Conservation (phyloP, 1,140 invertebrate species). For the Drosophila equinoxialis region DNA sequence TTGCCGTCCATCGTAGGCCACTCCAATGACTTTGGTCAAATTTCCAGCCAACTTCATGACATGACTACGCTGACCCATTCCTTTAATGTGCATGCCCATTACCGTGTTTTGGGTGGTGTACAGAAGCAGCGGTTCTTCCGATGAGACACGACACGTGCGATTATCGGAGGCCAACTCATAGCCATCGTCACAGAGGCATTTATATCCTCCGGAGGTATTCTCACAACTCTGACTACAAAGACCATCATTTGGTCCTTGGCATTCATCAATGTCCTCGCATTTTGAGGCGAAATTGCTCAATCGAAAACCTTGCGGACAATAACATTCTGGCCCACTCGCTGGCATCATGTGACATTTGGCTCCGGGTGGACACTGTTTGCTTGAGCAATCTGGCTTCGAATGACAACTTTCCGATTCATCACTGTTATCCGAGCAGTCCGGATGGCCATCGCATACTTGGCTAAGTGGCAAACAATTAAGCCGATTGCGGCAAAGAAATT, state of each 20-base stretch:
- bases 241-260: slow-evolving; percentile 85
- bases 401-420: slow-evolving; percentile 75
- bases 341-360: slow-evolving; percentile 74
- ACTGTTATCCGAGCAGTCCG: slow-evolving; percentile 82
- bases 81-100: slow-evolving; percentile 83
- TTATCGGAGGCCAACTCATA: slow-evolving; percentile 87
- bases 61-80: slow-evolving; percentile 60
- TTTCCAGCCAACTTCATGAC: slow-evolving; percentile 83
- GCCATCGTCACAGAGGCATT: slow-evolving; percentile 90
- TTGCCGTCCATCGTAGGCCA: slow-evolving; percentile 86
- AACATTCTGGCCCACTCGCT: slow-evolving; percentile 82
- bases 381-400: slow-evolving; percentile 52
- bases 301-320: slow-evolving; percentile 83
- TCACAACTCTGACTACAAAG: slow-evolving; percentile 93
- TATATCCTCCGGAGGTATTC: slow-evolving; percentile 90
- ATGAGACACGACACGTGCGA: slow-evolving; percentile 88
- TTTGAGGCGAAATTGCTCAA: slow-evolving; percentile 62
- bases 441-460: slow-evolving; percentile 86
- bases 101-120: slow-evolving; percentile 85
- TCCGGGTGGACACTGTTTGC: slow-evolving; percentile 42
- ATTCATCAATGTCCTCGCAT: slow-evolving; percentile 91
- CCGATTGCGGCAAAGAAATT: slow-evolving; percentile 78
- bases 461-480: slow-evolving; percentile 84
- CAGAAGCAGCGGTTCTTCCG: slow-evolving; percentile 85
- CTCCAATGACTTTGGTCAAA: slow-evolving; percentile 86